phyloP scores from a whole-genome alignment of 1,140 invertebrate species.

The Parapsyche elsis region DNA sequence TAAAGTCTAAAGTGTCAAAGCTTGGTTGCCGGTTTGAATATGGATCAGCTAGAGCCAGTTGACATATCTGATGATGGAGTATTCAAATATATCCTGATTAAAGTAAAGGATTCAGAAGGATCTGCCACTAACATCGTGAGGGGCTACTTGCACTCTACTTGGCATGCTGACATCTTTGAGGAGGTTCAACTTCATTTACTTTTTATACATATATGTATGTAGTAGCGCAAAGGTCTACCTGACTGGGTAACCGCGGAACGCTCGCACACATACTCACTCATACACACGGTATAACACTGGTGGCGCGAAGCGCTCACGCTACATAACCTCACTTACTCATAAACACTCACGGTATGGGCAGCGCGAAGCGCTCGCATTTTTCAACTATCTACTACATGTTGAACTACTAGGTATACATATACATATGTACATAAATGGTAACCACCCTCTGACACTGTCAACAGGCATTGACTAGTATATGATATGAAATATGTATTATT shows the following conservation, averaged over 20 bases:
- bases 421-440: no score
- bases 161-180: constrained; percentile 71
- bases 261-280: not conserved
- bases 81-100: constrained; percentile 90
- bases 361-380: no score
- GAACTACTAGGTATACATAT: no score
- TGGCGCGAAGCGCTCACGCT: not conserved
- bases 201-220: not conserved
- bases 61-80: constrained; percentile 83
- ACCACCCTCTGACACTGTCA: no score
- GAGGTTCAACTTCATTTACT: constrained; percentile 57
- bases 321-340: not conserved
- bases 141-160: constrained; percentile 76
- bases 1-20: no score
- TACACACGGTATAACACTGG: not conserved
- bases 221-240: not conserved
- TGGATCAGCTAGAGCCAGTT: constrained; percentile 67
- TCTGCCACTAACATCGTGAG: constrained; percentile 76
- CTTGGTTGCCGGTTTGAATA: not conserved
- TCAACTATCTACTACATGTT: no score
- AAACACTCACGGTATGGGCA: not conserved
- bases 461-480: no score
- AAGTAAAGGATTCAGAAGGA: constrained; percentile 67
- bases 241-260: not conserved
- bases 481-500: constrained; percentile 33